Percentiles rank a stretch among this genome's conserved stretches.
Conservation (phyloP, 2,113 vertebrate genomes). For the Engraulis encrasicolus region DNA sequence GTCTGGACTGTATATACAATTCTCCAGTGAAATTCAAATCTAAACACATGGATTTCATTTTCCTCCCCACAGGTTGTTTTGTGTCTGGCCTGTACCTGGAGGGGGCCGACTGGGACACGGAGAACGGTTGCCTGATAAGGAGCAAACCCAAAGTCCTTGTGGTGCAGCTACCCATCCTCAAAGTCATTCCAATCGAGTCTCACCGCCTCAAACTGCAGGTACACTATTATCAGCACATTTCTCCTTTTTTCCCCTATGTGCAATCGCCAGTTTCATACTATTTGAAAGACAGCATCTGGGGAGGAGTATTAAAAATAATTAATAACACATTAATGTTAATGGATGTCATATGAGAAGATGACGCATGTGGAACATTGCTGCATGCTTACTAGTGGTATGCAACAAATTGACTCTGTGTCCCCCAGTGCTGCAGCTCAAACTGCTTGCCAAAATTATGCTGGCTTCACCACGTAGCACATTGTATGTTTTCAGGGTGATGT, state of each 20-base stretch:
- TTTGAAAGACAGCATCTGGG: too few species aligned
- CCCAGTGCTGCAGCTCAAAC: too few species aligned
- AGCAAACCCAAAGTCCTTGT: conserved; percentile 87
- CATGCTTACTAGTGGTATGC: background rate
- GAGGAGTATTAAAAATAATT: too few species aligned
- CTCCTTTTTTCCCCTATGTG: background rate
- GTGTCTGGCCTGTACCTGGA: conserved; percentile 91
- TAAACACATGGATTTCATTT: background rate
- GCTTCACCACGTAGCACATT: too few species aligned
- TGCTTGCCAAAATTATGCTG: too few species aligned
- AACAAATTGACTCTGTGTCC: background rate
- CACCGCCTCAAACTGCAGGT: conserved; percentile 87
- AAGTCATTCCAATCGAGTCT: conserved; percentile 84
- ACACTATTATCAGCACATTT: background rate
- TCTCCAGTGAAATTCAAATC: background rate
- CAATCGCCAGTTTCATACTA: background rate
- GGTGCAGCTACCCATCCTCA: conserved; percentile 86
- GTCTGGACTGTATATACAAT: background rate
- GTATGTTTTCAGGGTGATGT: too few species aligned
- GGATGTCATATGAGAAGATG: too few species aligned
- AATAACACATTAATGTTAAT: too few species aligned
- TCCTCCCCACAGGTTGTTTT: conserved; percentile 81
- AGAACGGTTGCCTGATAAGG: conserved; percentile 77
- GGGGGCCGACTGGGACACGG: conserved; percentile 90
- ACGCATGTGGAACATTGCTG: too few species aligned